These are phyloP conservation scores for Aelia acuminata DNA, from an alignment of 2,888 invertebrate species.

Conservation along the genomic window DNA sequence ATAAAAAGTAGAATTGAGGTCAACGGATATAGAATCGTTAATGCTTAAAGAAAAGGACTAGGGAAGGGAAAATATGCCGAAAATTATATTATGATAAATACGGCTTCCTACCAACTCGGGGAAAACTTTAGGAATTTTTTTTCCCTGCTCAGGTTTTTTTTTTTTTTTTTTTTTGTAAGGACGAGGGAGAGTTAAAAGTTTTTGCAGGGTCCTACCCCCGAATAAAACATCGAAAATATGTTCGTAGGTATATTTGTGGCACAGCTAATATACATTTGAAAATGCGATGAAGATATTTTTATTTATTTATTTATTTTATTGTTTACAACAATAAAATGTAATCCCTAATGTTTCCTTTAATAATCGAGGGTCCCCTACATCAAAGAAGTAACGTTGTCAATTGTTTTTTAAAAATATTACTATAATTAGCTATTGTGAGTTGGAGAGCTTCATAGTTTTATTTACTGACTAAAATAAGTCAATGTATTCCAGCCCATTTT, in stretches of 20 bases:
- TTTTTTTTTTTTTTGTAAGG: not conserved
- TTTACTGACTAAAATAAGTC: no score
- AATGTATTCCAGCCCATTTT: no score
- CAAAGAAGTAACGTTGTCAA: no score
- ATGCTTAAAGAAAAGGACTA: not conserved
- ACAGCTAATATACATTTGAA: no score
- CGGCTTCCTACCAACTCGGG: not conserved
- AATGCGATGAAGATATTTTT: no score
- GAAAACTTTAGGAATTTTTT: not conserved
- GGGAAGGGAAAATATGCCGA: not conserved
- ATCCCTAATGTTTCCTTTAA: no score
- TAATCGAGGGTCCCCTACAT: no score
- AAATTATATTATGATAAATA: slow-evolving; percentile 12
- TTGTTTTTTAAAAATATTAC: no score
- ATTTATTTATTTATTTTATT: no score
- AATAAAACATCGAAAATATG: not conserved
- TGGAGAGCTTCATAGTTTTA: no score
- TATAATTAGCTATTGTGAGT: no score
- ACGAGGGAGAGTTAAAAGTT: not conserved
- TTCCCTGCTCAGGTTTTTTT: not conserved
- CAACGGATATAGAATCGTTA: not conserved
- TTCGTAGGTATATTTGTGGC: not conserved
- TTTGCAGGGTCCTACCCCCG: not conserved
- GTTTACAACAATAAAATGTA: no score
- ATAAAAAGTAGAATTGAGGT: not conserved